These are phyloP conservation scores for Pimephales promelas DNA, from an alignment of 2,113 vertebrate genomes.

Conservation along the genomic window DNA sequence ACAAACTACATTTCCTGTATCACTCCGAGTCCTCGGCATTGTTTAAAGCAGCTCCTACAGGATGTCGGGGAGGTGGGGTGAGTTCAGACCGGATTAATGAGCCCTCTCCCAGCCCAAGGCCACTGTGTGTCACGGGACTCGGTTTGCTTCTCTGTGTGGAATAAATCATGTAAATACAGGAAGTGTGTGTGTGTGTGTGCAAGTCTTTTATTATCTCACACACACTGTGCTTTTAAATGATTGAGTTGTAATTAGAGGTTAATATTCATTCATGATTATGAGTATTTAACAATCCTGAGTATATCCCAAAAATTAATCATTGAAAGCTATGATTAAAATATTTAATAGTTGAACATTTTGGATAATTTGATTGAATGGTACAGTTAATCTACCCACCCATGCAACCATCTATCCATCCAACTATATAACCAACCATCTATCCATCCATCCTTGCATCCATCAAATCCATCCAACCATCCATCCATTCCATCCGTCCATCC, in stretches of 20 bases:
- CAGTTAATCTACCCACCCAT: background rate
- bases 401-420: too few species aligned
- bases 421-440: too few species aligned
- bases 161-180: slow-evolving; percentile 55
- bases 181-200: slow-evolving; percentile 20
- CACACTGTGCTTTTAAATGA: background rate
- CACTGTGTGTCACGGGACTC: slow-evolving; percentile 30
- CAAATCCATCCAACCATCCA: too few species aligned
- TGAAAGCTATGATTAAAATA: background rate
- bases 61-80: slow-evolving; percentile 21
- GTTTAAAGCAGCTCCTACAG: slow-evolving; percentile 22
- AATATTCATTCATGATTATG: background rate
- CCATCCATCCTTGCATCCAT: too few species aligned
- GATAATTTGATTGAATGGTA: background rate
- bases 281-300: background rate
- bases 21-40: slow-evolving; percentile 18
- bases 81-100: slow-evolving; percentile 33
- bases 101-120: background rate
- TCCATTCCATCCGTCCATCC: too few species aligned
- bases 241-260: background rate
- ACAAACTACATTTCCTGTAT: slow-evolving; percentile 41
- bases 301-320: background rate
- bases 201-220: background rate
- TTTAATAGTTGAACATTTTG: background rate
- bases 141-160: slow-evolving; percentile 19